These are phyloP conservation scores for Unio pictorum DNA, from an alignment of 2,888 invertebrate species.

Conservation along the genomic window DNA sequence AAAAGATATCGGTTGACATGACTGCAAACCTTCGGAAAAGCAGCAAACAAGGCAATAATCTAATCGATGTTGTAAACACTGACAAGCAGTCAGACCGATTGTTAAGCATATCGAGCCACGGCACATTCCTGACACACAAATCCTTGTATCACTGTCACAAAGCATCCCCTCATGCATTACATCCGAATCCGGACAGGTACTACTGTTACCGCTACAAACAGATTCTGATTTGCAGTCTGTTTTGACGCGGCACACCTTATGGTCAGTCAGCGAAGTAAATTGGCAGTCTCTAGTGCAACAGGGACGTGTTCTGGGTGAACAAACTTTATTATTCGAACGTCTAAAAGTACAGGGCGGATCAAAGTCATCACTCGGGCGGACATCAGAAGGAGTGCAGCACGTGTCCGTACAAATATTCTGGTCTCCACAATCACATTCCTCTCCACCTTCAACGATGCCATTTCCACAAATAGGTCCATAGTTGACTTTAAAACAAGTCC, in stretches of 20 bases:
- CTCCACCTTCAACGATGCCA: constrained; percentile 47
- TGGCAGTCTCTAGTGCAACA: constrained; percentile 50
- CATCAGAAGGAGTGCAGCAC: constrained; percentile 51
- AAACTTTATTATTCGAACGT: constrained; percentile 39
- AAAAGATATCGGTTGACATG: constrained; percentile 17
- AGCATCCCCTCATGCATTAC: constrained; percentile 29
- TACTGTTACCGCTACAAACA: constrained; percentile 41
- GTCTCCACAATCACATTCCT: constrained; percentile 61
- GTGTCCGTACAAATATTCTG: constrained; percentile 38
- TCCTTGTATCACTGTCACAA: constrained; percentile 40
- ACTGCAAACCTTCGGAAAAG: constrained; percentile 13
- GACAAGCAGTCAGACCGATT: constrained; percentile 33
- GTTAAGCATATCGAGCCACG: constrained; percentile 36
- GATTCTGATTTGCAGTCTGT: constrained; percentile 39
- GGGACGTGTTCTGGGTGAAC: constrained; percentile 38
- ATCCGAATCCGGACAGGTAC: constrained; percentile 36
- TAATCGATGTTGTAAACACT: constrained; percentile 16
- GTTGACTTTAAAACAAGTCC: constrained; percentile 38
- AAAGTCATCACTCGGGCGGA: constrained; percentile 17
- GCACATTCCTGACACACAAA: constrained; percentile 45
- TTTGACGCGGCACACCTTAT: constrained; percentile 32
- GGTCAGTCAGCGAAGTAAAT: constrained; percentile 6
- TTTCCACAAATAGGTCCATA: constrained; percentile 53
- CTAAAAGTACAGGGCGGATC: constrained; percentile 49
- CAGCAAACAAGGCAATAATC: constrained; percentile 49